Base-by-base conservation (phyloP, 2,113 vertebrate genomes). In the Chloropsis cyanopogon region DNA sequence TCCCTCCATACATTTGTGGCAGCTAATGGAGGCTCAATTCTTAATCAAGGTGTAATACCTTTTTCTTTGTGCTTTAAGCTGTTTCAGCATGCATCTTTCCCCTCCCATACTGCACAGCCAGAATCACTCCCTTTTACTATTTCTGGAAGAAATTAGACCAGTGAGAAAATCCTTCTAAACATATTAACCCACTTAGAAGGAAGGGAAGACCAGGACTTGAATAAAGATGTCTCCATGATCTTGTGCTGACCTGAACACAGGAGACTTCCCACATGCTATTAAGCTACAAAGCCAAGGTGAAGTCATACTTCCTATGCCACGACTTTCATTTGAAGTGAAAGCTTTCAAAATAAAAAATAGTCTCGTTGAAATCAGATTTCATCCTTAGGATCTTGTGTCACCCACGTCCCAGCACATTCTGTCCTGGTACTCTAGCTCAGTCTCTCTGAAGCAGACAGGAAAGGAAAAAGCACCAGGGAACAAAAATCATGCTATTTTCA, bases 111-210 rank as follows among this genome's bases (percentile, higher is more conserved):
- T 59, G 86, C 65, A 91, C 39, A 87, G 63, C 13, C 10, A 61
- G 66, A 91, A 73, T 70, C n/a, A 82, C n/a, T 69, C 75, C 42
- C 24, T 93, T 94, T 86, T 63, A 26, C 65, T 82, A 68, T 86
- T 95, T 92, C 73, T 82, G 18, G 7, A 11, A 86, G 72, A 95
- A 95, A 88, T 15, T 15, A 92, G 25, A 82, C 47, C 46, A 57
- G 78, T 37, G 70, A 84, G 65, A 95, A 94, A 87, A 82, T 57
- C 87, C 49, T 72, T 77, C 69, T 61, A 93, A 90, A 79, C 94
- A 71, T 64, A 82, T 71, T 82, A 92, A 90, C 61, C 41, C 77
- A 72, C 49, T 91, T 83, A 28, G 39, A 47, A 65, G 33, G 78
- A 87, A 82, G 57, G 21, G 59, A 82, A 68, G 65, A 93, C 57